Base-by-base conservation (phyloP, 2,888 invertebrate genomes). In the Leptinotarsa juncta region DNA sequence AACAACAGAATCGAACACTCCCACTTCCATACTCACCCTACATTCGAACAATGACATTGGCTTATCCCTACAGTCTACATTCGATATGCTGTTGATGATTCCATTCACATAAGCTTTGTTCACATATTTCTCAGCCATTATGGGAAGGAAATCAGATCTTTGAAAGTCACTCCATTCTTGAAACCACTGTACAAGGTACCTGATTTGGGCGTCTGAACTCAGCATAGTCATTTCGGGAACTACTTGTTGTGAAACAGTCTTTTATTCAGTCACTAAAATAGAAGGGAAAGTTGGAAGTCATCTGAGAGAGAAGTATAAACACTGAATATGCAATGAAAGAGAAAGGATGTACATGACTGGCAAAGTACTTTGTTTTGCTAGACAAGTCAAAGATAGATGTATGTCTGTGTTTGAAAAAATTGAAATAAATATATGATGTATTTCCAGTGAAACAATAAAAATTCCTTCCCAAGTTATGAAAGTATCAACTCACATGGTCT, bases 81-180 rank as follows among this genome's bases (percentile, higher is more conserved):
- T 90, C 23, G 93, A 91, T 80, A 95, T 88, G 16, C 91, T 91
- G 60, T 92, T 90, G 42, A 94, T 92, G 53, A 96, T 90, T 69
- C 94, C 94, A 83, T 96, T 95, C 3, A 94, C 91, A 81, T 93
- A 91, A 70, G 91, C 90, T 15, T 90, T 89, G 20, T 91, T 90
- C 14, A 91, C 89, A 80, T 91, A 91, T 80, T 90, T 90, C 81
- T 94, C 93, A 49, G 94, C 91, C 62, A 96, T 88, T 75, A 96
- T 91, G 0, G 94, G 93, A 76, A 96, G 86, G 87, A 96, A 96
- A 86, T 96, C 96, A 75, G 93, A 93, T 73, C 94, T 90, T 86
- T 96, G 96, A 86, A 96, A 90, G 85, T 96, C 96, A 85, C 96
- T 96, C 92, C 95, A 96, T 88, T 96, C 96, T 83, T 92, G 91